Evolutionary conservation across 2,888 invertebrate species (phyloP), one percentile per base, ranked within the genome.

Genomic region (Tholera decimalis): DNA sequence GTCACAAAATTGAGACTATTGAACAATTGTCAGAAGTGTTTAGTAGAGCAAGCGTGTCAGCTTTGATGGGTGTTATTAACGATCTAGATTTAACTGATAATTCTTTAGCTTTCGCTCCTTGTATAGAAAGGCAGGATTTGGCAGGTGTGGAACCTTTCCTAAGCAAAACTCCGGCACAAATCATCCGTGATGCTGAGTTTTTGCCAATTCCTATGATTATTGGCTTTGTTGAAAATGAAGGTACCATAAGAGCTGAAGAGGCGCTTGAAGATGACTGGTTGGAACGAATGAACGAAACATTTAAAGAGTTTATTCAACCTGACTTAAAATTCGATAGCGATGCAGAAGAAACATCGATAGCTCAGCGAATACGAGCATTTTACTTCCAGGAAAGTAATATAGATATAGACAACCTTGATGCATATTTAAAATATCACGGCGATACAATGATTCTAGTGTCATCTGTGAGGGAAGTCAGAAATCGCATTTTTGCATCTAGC

Each of bases 391-490:
- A 82, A 15, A 73, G 87, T 55, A 28, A 79, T 13, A 86, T 91
- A 33, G 76, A 85, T 71, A 58, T 77, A 20, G 69, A 79, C 6
- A 77, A 77, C 39, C 55, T 91, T 43, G 73, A 80, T 28, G 82
- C 89, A 30, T 94, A 89, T 70, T 77, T 94, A 22, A 56, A 59
- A 8, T 95, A 94, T 82, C 90, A 92, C 26, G 94, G 95, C 9
- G 94, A 95, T 68, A 93, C 92, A 4, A 92, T 94, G 91, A 90
- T 93, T 63, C 64, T 91, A 55, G 89, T 94, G 24, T 92, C 95
- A 28, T 80, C 92, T 49, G 82, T 94, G 46, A 89, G 92, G 79
- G 94, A 93, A 88, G 85, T 83, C 11, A 86, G 87, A 26, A 62
- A 90, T 54, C 87, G 95, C 39, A 85, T 88, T 1, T 33, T 61